phyloP scores from a whole-genome alignment of 2,113 vertebrate species.

The Brachypteracias leptosomus region DNA sequence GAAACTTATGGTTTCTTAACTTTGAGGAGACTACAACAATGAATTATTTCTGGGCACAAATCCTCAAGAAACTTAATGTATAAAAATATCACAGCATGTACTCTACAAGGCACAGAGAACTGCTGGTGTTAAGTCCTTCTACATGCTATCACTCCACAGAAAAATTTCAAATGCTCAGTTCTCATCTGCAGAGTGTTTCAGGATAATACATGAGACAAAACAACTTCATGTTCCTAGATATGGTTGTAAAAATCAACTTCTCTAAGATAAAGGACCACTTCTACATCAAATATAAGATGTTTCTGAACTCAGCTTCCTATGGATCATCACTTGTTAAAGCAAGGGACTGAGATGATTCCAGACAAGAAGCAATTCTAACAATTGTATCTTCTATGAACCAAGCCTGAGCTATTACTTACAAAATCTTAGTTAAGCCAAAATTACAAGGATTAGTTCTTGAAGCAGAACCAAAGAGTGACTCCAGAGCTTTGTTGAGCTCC shows the following conservation, averaged over 20 bases:
- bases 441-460: background rate
- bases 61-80: background rate
- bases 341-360: background rate
- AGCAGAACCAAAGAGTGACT: background rate
- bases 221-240: background rate
- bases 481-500: background rate
- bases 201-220: background rate
- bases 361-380: background rate
- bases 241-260: background rate
- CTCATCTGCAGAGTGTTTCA: background rate
- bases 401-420: background rate
- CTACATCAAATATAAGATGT: background rate
- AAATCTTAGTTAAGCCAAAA: background rate
- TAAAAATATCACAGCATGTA: background rate
- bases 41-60: background rate
- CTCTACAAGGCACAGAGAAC: background rate
- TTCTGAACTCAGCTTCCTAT: background rate
- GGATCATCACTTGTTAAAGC: background rate
- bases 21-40: background rate
- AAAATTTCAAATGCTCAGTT: background rate
- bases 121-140: background rate
- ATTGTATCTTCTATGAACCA: background rate
- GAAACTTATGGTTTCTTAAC: background rate
- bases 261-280: background rate
- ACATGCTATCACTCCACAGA: fast-evolving